Percentiles rank a stretch among this genome's conserved stretches.
Evolutionary conservation across 2,797 vertebrate genomes (phyloP).

Genomic region (Mormyrus proboscirostris): DNA sequence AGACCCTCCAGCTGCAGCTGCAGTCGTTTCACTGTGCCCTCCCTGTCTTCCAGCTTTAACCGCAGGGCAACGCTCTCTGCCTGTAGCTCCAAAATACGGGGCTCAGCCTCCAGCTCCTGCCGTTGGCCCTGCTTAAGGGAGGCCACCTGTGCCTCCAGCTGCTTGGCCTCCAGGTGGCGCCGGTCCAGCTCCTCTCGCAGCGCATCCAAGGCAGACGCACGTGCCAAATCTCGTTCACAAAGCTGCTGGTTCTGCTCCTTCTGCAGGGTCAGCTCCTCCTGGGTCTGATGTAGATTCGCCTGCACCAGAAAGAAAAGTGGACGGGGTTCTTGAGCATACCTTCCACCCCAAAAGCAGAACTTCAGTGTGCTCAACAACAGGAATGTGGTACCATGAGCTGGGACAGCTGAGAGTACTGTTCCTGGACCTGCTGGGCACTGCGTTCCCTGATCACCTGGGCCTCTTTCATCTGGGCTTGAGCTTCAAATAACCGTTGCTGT

Average conservation of each 20-base stretch:
- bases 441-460: slow-evolving; percentile 48
- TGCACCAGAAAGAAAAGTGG: slow-evolving; percentile 9
- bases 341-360: slow-evolving; percentile 39
- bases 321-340: slow-evolving; percentile 35
- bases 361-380: neutral
- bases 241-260: slow-evolving; percentile 39
- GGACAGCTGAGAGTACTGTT: slow-evolving; percentile 47
- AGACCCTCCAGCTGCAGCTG: slow-evolving; percentile 56
- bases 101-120: slow-evolving; percentile 42
- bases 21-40: slow-evolving; percentile 52
- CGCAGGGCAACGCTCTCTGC: slow-evolving; percentile 50
- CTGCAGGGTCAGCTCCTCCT: slow-evolving; percentile 36
- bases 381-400: slow-evolving; percentile 56
- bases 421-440: slow-evolving; percentile 49
- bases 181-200: slow-evolving; percentile 44
- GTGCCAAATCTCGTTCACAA: slow-evolving; percentile 47
- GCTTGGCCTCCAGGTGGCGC: slow-evolving; percentile 19
- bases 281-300: slow-evolving; percentile 42
- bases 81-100: slow-evolving; percentile 37
- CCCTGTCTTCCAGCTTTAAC: slow-evolving; percentile 56
- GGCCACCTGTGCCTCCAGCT: slow-evolving; percentile 41
- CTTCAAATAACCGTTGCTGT: slow-evolving; percentile 56
- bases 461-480: slow-evolving; percentile 15
- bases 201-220: slow-evolving; percentile 31
- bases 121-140: slow-evolving; percentile 40